Percentiles rank a stretch among this genome's conserved stretches.
phyloP scores from a whole-genome alignment of 2,888 invertebrate species.

The Poecilobothrus nobilitatus region DNA sequence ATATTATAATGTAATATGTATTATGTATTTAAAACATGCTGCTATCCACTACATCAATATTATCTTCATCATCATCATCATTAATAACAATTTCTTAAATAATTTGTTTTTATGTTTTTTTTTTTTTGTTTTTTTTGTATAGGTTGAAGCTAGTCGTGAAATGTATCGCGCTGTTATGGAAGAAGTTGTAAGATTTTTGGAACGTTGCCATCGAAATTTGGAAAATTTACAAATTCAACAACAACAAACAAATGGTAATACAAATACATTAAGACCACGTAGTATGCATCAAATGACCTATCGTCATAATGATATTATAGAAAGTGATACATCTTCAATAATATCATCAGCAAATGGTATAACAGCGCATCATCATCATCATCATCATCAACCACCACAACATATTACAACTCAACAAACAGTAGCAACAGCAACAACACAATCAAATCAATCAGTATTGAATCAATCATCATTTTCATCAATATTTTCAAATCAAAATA shows the following conservation, averaged over 20 bases:
- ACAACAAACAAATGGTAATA: background rate
- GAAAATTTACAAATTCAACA: conserved; percentile 28
- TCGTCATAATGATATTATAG: background rate
- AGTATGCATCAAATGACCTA: background rate
- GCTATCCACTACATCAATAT: no score
- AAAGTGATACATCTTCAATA: background rate
- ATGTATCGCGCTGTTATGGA: conserved; percentile 63
- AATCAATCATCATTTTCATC: conserved; percentile 18
- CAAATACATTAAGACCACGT: background rate
- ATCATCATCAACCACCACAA: background rate
- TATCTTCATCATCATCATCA: no score
- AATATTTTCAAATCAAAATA: conserved; percentile 18
- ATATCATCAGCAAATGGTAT: background rate
- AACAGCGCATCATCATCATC: background rate
- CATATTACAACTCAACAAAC: no score
- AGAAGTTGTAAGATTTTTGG: conserved; percentile 57
- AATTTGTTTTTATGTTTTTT: background rate
- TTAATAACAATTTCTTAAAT: no score
- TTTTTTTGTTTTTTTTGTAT: conserved; percentile 26
- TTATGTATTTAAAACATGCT: no score
- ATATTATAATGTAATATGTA: no score
- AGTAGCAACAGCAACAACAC: conserved; percentile 24
- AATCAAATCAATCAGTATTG: background rate
- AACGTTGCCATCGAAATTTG: conserved; percentile 51
- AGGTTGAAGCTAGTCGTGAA: conserved; percentile 57